Evolutionary conservation across 2,888 invertebrate genomes (phyloP), one percentile per base, ranked within the genome.

Genomic region (Coelinius sp.): DNA sequence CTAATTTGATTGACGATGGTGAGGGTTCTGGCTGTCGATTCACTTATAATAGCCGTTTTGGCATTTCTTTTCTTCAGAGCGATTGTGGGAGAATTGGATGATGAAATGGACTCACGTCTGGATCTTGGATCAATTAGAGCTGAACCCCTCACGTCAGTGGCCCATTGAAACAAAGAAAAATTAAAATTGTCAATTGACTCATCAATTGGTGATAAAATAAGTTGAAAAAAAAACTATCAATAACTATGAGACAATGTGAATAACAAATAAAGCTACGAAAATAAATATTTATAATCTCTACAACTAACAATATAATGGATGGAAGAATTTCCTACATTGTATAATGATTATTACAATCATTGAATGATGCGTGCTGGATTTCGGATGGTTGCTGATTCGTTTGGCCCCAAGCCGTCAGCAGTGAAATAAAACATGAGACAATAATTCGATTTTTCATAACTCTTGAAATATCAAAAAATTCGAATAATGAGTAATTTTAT

Each of bases 81-180:
- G 2, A 93, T 96, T 52, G 93, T 96, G 75, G 95, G 95, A 49
- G 93, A 94, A 87, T 91, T 96, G 80, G 95, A 96, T 83, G 95
- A 96, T 84, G 92, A 93, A 75, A 90, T 95, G 79, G 95, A 96
- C 85, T 93, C 95, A 75, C 90, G 95, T 84, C 87, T 95, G 81
- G 95, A 95, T 86, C 90, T 95, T 80, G 91, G 92, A 25, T 93
- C 92, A 79, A 94, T 96, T 79, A 92, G 94, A 87, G 95, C 95
- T 65, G 95, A 96, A 88, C 95, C 95, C 0, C 88, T 96, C 76
- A 94, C 93, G 81, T 92, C 95, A 68, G 94, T 96, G 79, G 92
- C 92, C 76, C 95, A 95, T 89, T 95, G 86, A 88, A 73, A 75
- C 68, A 70, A 69, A 62, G n/a, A 24, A 65, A 41, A 20, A 70